Evolutionary conservation across 1,140 invertebrate species (phyloP).

Genomic region (Drosophila nikananu): DNA sequence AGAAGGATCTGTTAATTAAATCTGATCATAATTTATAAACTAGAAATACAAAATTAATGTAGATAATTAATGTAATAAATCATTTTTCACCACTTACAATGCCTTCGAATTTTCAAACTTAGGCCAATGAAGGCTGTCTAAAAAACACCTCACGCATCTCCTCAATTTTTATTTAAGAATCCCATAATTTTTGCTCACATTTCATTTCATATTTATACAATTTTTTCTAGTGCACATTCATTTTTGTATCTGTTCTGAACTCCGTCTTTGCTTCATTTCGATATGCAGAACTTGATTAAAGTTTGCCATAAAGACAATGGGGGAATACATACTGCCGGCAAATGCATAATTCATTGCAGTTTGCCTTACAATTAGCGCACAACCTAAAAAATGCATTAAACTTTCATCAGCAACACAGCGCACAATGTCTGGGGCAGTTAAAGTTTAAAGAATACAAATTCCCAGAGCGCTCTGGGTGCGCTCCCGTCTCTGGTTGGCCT

Average conservation of each 20-base stretch:
- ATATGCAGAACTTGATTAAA: constrained; percentile 82
- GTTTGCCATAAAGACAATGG: constrained; percentile 71
- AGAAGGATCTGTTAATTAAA: too few species aligned
- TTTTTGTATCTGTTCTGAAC: constrained; percentile 35
- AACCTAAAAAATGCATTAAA: constrained; percentile 80
- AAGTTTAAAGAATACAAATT: constrained; percentile 61
- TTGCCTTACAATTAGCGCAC: constrained; percentile 72
- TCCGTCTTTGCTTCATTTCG: constrained; percentile 51
- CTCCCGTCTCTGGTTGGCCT: constrained; percentile 51
- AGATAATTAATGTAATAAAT: too few species aligned
- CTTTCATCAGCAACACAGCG: constrained; percentile 60
- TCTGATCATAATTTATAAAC: too few species aligned
- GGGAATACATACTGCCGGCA: constrained; percentile 47
- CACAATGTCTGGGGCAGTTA: constrained; percentile 56
- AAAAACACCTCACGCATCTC: too few species aligned
- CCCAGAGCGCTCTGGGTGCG: constrained; percentile 17
- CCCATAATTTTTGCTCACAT: too few species aligned
- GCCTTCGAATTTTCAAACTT: too few species aligned
- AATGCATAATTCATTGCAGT: constrained; percentile 80
- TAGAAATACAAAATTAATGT: too few species aligned
- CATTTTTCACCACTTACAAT: too few species aligned
- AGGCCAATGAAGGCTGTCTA: neutral
- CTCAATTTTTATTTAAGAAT: too few species aligned
- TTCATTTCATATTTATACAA: too few species aligned
- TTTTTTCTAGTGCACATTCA: constrained; percentile 1